These are phyloP conservation scores for Crioceris asparagi DNA, from an alignment of 2,888 invertebrate species.

Conservation along the genomic window DNA sequence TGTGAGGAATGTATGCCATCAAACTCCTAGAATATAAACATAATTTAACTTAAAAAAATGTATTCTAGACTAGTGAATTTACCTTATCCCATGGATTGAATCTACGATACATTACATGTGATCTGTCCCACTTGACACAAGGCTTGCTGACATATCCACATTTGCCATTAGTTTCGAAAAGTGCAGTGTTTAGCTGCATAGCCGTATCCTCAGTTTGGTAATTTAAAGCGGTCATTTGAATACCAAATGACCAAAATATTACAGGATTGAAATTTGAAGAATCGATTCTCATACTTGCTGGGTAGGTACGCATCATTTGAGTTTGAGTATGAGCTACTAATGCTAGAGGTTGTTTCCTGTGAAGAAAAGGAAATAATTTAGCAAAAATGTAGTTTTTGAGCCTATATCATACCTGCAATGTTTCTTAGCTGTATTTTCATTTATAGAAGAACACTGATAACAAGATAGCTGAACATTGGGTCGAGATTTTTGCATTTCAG, in stretches of 20 bases:
- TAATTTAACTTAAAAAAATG: not conserved
- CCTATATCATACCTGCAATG: conserved; percentile 56
- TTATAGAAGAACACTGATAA: conserved; percentile 84
- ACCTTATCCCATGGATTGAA: conserved; percentile 85
- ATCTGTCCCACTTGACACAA: conserved; percentile 77
- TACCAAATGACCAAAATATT: conserved; percentile 86
- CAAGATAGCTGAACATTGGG: conserved; percentile 53
- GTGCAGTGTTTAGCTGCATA: conserved; percentile 80
- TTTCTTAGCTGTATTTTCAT: conserved; percentile 87
- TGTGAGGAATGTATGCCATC: conserved; percentile 79
- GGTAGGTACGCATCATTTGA: conserved; percentile 84
- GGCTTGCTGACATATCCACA: conserved; percentile 87
- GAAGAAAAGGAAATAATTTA: too few relatives aligned
- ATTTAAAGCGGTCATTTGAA: conserved; percentile 41
- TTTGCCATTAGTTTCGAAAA: conserved; percentile 85
- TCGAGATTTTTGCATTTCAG: conserved; percentile 26
- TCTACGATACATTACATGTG: conserved; percentile 63
- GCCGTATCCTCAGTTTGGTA: conserved; percentile 89
- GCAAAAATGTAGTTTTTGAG: too few relatives aligned
- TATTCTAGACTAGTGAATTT: not conserved
- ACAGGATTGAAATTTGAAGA: conserved; percentile 95
- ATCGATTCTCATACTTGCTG: conserved; percentile 90
- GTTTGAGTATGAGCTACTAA: conserved; percentile 80
- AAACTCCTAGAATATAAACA: conserved; percentile 47
- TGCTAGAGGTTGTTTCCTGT: conserved; percentile 67